Evolutionary conservation across 2,888 invertebrate genomes (phyloP), one percentile per base, ranked within the genome.

Genomic region (Pristionchus fissidentatus): DNA sequence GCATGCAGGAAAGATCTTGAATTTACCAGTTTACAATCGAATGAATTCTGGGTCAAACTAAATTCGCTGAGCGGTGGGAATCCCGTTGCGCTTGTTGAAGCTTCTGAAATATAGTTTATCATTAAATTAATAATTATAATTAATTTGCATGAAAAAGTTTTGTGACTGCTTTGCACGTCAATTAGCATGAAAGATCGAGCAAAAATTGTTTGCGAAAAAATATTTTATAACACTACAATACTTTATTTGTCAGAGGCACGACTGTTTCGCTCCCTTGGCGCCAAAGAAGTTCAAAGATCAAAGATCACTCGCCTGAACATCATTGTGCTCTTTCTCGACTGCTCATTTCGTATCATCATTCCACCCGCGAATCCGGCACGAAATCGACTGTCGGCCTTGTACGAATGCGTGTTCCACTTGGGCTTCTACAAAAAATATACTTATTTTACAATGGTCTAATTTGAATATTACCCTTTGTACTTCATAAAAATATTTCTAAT

Each of bases 31-130:
- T n/a, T n/a, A n/a, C n/a, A n/a, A n/a, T n/a, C n/a, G n/a, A n/a
- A n/a, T n/a, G n/a, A n/a, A n/a, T n/a, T n/a, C n/a, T n/a, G n/a
- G n/a, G n/a, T n/a, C n/a, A n/a, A n/a, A 29, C 62, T 46, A 81
- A 19, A 81, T 81, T 22, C 80, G 43, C 62, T 81, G 80, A 5
- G 62, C 80, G 1, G 29, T 60, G n/a, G 80, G 80, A 22, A 81
- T 81, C 0, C 80, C 80, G 60, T 81, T 81, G 2, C 80, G 80
- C 29, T 80, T 81, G 80, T 81, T 81, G 80, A 81, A 81, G 41
- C 80, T 81, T 46, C 80, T 81, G 62, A 10, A 80, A 60, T 35
- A 32, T 2, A 38, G 5, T 19, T 22, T n/a, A 55, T 55, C 55
- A 15, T 55, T 46, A 46, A 15, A 46, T 15, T 46, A 46, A 7